Evolutionary conservation across 2,888 invertebrate species (phyloP), one percentile per base, ranked within the genome.

Genomic region (Spodoptera picta): DNA sequence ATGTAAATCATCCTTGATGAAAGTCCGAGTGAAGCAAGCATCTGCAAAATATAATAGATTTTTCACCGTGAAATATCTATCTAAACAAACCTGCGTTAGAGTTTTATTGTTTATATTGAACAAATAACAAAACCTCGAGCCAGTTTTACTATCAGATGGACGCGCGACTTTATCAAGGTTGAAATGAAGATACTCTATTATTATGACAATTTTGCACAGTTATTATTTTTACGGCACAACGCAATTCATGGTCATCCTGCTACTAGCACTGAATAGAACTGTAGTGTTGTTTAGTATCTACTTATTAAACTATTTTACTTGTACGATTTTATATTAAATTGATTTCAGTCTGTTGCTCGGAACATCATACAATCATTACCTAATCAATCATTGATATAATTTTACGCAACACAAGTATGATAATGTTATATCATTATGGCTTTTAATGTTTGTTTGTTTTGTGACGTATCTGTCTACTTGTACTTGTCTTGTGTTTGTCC

Each of bases 191-290:
- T 73, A 75, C 69, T 77, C 66, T 77, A 75, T 77, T 83, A 77
- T 69, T 66, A 67, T 71, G 76, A 70, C 75, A 73, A 83, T 80
- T 81, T 81, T 70, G 82, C 83, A 83, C 82, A 68, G 74, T 82
- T 81, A 82, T 82, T 79, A 75, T 70, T 67, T 76, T 69, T 73
- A 67, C 66, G 56, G 69, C 75, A 76, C 78, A 68, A 74, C 50
- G 67, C 74, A 72, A 67, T 63, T 73, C 73, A 75, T 61, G 63
- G 67, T 46, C 67, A 80, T 67, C 59, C 73, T 73, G 69, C 70
- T 70, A 65, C 73, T 76, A 66, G 75, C 80, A 80, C 80, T 65
- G 53, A 69, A 73, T 78, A 78, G 65, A 66, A 69, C 53, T 55
- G 49, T 73, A 71, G 66, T 66, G 43, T 71, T 71, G n/a, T 51